phyloP scores from a whole-genome alignment of 2,797 vertebrate species.

The Podarcis lilfordi region DNA sequence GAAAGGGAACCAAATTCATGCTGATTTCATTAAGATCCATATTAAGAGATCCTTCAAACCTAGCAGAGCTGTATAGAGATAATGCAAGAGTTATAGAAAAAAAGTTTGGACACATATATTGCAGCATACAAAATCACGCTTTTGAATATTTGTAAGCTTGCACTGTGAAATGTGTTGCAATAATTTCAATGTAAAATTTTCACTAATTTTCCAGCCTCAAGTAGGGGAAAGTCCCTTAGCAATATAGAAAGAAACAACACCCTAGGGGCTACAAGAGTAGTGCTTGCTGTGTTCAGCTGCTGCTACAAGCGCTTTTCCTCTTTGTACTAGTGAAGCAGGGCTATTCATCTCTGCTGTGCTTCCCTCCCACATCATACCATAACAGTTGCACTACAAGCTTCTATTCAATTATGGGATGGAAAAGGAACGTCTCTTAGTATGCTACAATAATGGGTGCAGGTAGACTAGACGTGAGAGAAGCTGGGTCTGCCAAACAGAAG shows the following conservation, averaged over 20 bases:
- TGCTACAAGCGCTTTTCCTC: not conserved
- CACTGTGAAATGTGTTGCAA: not conserved
- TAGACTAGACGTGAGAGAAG: not conserved
- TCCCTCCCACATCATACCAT: not conserved
- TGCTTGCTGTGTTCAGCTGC: not conserved
- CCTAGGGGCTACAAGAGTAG: not conserved
- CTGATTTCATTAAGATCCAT: conserved; percentile 98
- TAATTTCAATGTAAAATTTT: not conserved
- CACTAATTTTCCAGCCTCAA: not conserved
- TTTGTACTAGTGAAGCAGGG: not conserved
- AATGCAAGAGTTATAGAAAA: not conserved
- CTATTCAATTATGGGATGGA: not conserved
- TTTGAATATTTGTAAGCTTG: not conserved
- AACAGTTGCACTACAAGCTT: not conserved
- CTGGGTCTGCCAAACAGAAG: not conserved
- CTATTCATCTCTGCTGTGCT: not conserved
- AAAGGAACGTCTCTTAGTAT: not conserved
- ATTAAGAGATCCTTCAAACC: conserved; percentile 96
- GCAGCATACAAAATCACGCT: not conserved
- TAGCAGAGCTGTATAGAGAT: conserved; percentile 84
- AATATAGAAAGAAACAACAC: not conserved
- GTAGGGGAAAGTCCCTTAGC: not conserved
- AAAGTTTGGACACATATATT: not conserved
- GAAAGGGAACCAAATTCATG: conserved; percentile 97
- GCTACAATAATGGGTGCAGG: not conserved